phyloP scores from a whole-genome alignment of 2,797 vertebrate species.

The Enteromius afrohamiltoni region DNA sequence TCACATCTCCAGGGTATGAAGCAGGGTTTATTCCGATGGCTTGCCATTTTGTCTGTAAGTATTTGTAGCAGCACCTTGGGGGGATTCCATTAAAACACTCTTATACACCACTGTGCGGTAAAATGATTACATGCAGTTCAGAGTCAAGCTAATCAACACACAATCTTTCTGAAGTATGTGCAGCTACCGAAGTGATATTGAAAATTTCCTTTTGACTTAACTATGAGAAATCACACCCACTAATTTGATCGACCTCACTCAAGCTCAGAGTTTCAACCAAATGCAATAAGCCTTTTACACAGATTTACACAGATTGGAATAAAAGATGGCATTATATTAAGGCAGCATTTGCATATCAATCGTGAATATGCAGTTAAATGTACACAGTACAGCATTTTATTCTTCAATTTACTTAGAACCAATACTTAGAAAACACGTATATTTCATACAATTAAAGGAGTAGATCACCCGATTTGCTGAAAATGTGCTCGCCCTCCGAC shows the following conservation, averaged over 20 bases:
- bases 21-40: background rate
- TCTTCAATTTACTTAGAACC: background rate
- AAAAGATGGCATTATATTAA: background rate
- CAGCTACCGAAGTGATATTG: background rate
- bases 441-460: background rate
- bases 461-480: background rate
- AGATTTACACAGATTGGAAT: background rate
- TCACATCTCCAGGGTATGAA: conserved; percentile 19
- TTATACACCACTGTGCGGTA: conserved; percentile 29
- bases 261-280: background rate
- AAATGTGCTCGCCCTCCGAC: background rate
- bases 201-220: background rate
- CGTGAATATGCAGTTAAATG: no score
- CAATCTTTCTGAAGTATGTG: background rate
- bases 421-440: background rate
- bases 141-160: conserved; percentile 13
- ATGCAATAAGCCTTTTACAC: background rate
- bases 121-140: conserved; percentile 16
- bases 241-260: background rate
- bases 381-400: background rate
- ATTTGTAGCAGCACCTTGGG: conserved; percentile 35
- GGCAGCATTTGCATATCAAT: background rate
- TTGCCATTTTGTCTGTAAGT: conserved; percentile 34
- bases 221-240: background rate
- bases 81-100: conserved; percentile 17